Percentiles rank a stretch among this genome's conserved stretches.
phyloP scores from a whole-genome alignment of 2,888 invertebrate genomes.

The Campoplex capitator region DNA sequence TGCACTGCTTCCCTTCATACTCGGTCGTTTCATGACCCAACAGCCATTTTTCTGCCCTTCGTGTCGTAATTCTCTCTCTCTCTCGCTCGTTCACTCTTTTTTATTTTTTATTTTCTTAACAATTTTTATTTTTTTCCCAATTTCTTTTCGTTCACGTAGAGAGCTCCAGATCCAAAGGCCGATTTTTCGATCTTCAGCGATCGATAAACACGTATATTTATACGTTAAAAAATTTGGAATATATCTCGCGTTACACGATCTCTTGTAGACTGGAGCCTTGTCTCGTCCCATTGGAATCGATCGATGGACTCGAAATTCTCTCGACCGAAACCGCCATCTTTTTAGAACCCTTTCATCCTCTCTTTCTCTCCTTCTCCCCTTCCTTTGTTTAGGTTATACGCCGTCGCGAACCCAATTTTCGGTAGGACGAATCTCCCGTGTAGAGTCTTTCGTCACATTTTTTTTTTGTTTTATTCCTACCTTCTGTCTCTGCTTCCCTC shows the following conservation, averaged over 20 bases:
- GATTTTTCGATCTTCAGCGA: background rate
- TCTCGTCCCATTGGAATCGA: conserved; percentile 14
- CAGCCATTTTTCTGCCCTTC: conserved; percentile 1
- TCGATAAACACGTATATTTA: conserved; percentile 4
- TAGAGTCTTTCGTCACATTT: conserved; percentile 29
- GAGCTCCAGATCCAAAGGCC: background rate
- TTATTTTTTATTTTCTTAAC: background rate
- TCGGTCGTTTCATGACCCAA: background rate
- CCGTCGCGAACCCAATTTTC: conserved; percentile 36
- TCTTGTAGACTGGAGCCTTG: background rate
- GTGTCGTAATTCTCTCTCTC: background rate
- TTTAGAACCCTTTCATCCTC: background rate
- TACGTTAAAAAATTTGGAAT: conserved; percentile 10
- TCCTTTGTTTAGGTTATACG: conserved; percentile 19
- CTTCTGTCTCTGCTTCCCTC: background rate
- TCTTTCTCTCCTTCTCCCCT: background rate
- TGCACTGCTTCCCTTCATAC: background rate
- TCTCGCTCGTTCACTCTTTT: background rate
- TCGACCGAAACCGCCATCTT: conserved; percentile 6
- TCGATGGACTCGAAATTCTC: conserved; percentile 17
- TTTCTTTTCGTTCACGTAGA: too few species aligned
- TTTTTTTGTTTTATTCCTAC: background rate
- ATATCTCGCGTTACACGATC: conserved; percentile 25
- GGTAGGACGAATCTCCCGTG: conserved; percentile 27
- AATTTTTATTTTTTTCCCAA: too few species aligned